Conservation (phyloP, 2,113 vertebrate genomes). For the Rhinogobius similis region DNA sequence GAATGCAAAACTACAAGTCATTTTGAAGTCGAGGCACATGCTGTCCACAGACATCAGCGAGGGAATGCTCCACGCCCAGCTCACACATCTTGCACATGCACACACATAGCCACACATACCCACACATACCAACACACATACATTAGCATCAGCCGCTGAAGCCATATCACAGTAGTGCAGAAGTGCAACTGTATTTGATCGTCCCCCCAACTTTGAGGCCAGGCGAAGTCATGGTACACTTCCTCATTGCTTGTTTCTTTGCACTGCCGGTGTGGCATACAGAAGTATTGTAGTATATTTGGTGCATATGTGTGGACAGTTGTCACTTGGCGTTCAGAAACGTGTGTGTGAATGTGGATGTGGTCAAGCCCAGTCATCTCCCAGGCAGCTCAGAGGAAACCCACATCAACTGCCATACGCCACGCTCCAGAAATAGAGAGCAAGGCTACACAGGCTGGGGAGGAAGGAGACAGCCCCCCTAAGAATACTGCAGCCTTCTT, state of each 20-base stretch:
- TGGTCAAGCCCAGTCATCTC: constrained; percentile 96
- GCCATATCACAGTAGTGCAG: constrained; percentile 26
- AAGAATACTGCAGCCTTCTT: constrained; percentile 39
- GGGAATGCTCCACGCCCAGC: constrained; percentile 69
- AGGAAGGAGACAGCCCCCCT: constrained; percentile 63
- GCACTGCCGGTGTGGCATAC: constrained; percentile 2
- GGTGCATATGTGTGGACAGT: constrained; percentile 28
- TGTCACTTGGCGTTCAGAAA: constrained; percentile 54
- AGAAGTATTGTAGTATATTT: constrained; percentile 4
- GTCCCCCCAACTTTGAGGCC: constrained; percentile 66
- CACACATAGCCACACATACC: constrained; percentile 43
- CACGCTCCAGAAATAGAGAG: constrained; percentile 80
- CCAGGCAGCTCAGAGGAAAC: constrained; percentile 96
- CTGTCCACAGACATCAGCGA: constrained; percentile 22
- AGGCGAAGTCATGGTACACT: constrained; percentile 87
- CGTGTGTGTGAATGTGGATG: constrained; percentile 85
- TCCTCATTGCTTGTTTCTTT: constrained; percentile 81
- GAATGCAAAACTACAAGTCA: constrained; percentile 1
- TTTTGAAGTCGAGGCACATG: constrained; percentile 25
- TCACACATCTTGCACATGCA: constrained; percentile 63
- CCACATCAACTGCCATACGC: constrained; percentile 95
- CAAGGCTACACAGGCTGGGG: constrained; percentile 64
- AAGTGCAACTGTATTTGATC: constrained; percentile 45
- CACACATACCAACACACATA: constrained; percentile 60
- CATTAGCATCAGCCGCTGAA: constrained; percentile 38